These are phyloP conservation scores for Ciconia maguari DNA, from an alignment of 2,113 vertebrate species.

Conservation along the genomic window DNA sequence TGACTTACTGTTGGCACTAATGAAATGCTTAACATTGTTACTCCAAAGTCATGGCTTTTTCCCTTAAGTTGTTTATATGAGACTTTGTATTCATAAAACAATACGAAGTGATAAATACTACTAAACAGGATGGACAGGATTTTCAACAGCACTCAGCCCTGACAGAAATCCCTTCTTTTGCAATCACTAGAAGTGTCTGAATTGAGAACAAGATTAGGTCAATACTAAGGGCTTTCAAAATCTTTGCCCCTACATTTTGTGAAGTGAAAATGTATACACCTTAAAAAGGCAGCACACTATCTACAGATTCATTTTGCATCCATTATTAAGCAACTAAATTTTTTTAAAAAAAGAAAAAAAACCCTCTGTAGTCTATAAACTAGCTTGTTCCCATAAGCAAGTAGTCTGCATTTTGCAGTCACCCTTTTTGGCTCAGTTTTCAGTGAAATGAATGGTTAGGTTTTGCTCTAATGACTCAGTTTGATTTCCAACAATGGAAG, in stretches of 20 bases:
- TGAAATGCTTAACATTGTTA: not conserved
- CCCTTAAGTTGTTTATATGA: not conserved
- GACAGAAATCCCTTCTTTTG: not conserved
- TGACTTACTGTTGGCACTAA: not conserved
- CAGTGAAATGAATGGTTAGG: not conserved
- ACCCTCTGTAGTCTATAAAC: fast-evolving
- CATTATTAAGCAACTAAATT: not conserved
- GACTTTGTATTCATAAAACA: not conserved
- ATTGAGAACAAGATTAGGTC: not conserved
- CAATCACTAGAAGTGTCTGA: not conserved
- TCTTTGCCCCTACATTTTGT: not conserved
- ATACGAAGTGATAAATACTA: not conserved
- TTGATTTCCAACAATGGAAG: not conserved
- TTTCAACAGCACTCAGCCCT: not conserved
- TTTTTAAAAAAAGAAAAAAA: not conserved
- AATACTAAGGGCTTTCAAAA: not conserved
- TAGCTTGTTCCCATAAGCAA: not conserved
- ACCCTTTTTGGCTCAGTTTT: not conserved
- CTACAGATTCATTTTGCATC: not conserved
- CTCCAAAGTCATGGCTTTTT: not conserved
- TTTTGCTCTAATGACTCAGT: not conserved
- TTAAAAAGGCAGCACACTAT: not conserved
- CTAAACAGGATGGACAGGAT: not conserved
- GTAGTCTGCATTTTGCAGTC: not conserved
- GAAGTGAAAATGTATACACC: not conserved